phyloP scores from a whole-genome alignment of 2,888 invertebrate species.

The Leucozona laternaria region DNA sequence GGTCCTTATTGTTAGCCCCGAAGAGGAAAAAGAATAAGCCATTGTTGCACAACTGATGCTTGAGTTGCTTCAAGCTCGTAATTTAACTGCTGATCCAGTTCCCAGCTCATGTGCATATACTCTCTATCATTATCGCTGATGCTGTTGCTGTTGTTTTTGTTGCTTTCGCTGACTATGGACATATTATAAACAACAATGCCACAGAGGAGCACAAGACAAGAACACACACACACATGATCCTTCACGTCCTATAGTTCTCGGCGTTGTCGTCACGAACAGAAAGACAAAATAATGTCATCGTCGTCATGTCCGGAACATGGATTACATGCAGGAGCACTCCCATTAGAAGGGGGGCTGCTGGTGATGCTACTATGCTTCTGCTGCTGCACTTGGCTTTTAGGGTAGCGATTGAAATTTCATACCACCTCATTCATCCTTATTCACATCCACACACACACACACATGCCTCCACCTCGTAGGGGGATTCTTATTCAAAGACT shows the following conservation, averaged over 20 bases:
- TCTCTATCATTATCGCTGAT: slow-evolving; percentile 55
- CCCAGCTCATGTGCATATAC: slow-evolving; percentile 46
- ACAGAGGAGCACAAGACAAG: slow-evolving; percentile 11
- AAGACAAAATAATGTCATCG: slow-evolving; percentile 68
- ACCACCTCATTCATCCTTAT: background rate
- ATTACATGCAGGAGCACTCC: slow-evolving; percentile 56
- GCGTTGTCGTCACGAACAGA: slow-evolving; percentile 64
- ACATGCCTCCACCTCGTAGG: background rate
- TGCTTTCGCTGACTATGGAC: slow-evolving; percentile 44
- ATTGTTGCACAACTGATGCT: slow-evolving; percentile 72
- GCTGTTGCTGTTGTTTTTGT: slow-evolving; percentile 1
- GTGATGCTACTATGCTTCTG: background rate
- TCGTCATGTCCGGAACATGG: slow-evolving; percentile 65
- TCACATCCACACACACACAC: slow-evolving; percentile 4
- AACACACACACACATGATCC: slow-evolving; percentile 28
- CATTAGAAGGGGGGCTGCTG: slow-evolving; percentile 29
- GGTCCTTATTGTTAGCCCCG: slow-evolving; percentile 2
- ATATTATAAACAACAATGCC: slow-evolving; percentile 63
- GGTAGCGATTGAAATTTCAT: slow-evolving; percentile 15
- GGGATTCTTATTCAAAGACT: slow-evolving; percentile 45
- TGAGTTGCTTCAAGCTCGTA: slow-evolving; percentile 59
- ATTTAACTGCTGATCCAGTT: slow-evolving; percentile 63
- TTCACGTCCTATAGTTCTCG: slow-evolving; percentile 44
- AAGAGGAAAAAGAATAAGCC: slow-evolving; percentile 39
- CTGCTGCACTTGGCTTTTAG: slow-evolving; percentile 22